These are phyloP conservation scores for Hesperophylax magnus DNA, from an alignment of 1,140 invertebrate species.

Conservation along the genomic window DNA sequence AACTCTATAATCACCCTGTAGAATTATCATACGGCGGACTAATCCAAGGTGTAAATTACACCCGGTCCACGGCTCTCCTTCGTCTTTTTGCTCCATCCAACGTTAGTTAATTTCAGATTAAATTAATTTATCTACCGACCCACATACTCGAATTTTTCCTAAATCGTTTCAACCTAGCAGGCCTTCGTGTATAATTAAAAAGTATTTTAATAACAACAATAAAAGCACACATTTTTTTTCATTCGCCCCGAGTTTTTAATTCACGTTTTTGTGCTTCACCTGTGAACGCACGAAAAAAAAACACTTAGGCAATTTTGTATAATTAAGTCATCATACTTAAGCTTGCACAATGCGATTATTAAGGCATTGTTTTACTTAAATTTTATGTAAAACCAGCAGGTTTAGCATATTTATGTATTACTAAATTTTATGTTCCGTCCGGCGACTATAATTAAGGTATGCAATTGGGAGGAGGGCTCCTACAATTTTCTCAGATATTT, in stretches of 20 bases:
- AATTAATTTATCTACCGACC: slow-evolving; percentile 14
- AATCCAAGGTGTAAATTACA: slow-evolving; percentile 21
- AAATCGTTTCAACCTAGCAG: neutral
- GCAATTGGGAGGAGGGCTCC: neutral
- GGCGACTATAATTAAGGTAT: no score
- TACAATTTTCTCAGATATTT: neutral
- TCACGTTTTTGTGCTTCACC: slow-evolving; percentile 6
- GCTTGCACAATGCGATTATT: slow-evolving; percentile 2
- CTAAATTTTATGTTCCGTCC: no score
- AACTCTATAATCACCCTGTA: neutral
- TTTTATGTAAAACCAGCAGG: slow-evolving; percentile 6
- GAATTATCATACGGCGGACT: neutral
- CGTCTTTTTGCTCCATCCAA: neutral
- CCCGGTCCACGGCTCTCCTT: neutral
- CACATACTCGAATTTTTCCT: neutral
- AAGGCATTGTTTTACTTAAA: slow-evolving; percentile 18
- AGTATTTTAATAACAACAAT: slow-evolving; percentile 26
- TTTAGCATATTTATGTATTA: slow-evolving; percentile 5
- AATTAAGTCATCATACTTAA: slow-evolving; percentile 24
- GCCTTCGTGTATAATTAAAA: slow-evolving; percentile 25
- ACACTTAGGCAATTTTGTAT: slow-evolving; percentile 5
- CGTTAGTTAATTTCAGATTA: slow-evolving; percentile 27
- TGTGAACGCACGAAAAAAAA: neutral
- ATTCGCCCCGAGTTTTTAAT: slow-evolving; percentile 1
- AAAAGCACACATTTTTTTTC: neutral